A percentile compares a stretch with the other conserved stretches of the same genome.
Conservation (phyloP, 2,888 invertebrate species). For the Archips xylosteana region DNA sequence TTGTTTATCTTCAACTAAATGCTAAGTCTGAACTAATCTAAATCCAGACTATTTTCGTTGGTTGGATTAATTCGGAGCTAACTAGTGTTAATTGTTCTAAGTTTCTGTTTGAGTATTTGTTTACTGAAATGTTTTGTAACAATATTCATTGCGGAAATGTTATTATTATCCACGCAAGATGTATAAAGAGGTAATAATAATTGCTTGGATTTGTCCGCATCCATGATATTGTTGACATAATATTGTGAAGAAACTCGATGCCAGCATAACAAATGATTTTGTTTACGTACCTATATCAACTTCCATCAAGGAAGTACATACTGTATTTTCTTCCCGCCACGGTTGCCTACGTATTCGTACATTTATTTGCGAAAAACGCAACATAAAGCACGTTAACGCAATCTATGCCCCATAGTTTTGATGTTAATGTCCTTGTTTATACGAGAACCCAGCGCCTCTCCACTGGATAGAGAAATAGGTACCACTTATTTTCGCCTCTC, state of each 20-base stretch:
- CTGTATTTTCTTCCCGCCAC: conserved; percentile 28
- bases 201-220: not conserved
- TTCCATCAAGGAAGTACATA: conserved; percentile 21
- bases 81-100: not conserved
- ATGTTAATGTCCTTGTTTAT: conserved; percentile 80
- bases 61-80: not conserved
- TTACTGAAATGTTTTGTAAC: not conserved
- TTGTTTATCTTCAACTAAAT: no score
- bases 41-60: no score
- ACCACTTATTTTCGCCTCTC: conserved; percentile 50
- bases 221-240: conserved; percentile 2
- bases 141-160: not conserved
- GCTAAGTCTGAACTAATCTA: no score
- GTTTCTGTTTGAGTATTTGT: not conserved
- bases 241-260: conserved; percentile 6
- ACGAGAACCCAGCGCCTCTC: conserved; percentile 61
- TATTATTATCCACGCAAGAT: not conserved
- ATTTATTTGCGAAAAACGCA: conserved; percentile 63
- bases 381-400: conserved; percentile 69
- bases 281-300: conserved; percentile 29
- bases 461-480: conserved; percentile 53
- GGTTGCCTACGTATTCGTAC: conserved; percentile 50
- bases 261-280: conserved; percentile 27
- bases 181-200: conserved; percentile 9
- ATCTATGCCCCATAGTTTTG: conserved; percentile 75